Evolutionary conservation across 2,797 vertebrate genomes (phyloP).

Genomic region (Sebastes glaucus): DNA sequence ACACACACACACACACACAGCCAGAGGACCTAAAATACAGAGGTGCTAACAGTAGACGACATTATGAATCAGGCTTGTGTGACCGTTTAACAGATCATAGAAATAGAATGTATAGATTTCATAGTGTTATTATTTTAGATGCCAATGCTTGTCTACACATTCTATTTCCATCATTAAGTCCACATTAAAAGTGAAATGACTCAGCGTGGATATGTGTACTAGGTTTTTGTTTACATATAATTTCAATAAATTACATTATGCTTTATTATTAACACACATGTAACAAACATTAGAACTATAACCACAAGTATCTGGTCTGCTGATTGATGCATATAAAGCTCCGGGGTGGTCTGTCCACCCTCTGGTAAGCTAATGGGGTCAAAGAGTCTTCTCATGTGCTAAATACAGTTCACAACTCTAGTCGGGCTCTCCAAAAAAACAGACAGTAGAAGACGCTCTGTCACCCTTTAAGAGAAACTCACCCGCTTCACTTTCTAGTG

Average conservation of each 20-base stretch:
- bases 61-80: constrained; percentile 53
- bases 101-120: constrained; percentile 62
- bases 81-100: constrained; percentile 32
- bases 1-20: not conserved
- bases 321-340: constrained; percentile 77
- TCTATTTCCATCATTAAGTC: constrained; percentile 44
- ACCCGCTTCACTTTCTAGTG: constrained; percentile 15
- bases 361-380: constrained; percentile 46
- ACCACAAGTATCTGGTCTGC: constrained; percentile 87
- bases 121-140: not conserved
- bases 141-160: constrained; percentile 47
- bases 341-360: constrained; percentile 41
- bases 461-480: constrained; percentile 21
- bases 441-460: constrained; percentile 24
- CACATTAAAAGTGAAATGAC: constrained; percentile 68
- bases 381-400: constrained; percentile 21
- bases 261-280: constrained; percentile 78
- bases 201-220: constrained; percentile 61
- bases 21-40: constrained; percentile 56
- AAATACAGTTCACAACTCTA: constrained; percentile 39
- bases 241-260: constrained; percentile 84
- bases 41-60: constrained; percentile 67
- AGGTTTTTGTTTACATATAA: constrained; percentile 63
- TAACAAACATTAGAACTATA: constrained; percentile 81
- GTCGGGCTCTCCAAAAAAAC: constrained; percentile 12